Evolutionary conservation across 2,888 invertebrate species (phyloP), one percentile per base, ranked within the genome.

Genomic region (Meteorus colon): DNA sequence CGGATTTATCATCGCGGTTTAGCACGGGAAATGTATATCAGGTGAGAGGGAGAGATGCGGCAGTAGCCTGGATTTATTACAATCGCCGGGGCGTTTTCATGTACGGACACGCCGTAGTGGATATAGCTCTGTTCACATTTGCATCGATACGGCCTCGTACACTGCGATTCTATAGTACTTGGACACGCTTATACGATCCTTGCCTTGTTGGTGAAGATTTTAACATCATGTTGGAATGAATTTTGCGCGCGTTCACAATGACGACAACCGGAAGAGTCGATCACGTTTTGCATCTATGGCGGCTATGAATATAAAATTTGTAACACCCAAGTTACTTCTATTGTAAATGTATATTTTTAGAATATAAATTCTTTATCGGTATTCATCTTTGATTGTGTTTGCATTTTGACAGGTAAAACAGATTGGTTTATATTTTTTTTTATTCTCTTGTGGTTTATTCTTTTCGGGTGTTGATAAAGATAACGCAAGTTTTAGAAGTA

Each of bases 31-130:
- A 55, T 55, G 19, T 27, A 48, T 45, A 45, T 45, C 19, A 27
- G 66, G 19, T 19, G 27, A 45, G 41, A 41, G 41, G 41, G 19
- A 29, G 45, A 59, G 59, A 19, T 16, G 31, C 51, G 69, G 69
- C 27, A 66, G 75, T 75, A 75, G 75, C 71, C 62, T 75, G 75
- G 66, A 75, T 75, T 75, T 71, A 75, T 75, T 75, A 75, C 75
- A 75, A 75, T 71, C 66, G 60, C 75, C 59, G 24, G 75, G 71
- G 75, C 65, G 66, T 75, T 71, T 75, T 75, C 75, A 71, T 75
- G 75, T 75, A 71, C 62, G 66, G 66, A 75, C 75, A 75, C 66
- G 71, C 59, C 55, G 31, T 55, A 71, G 63, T 75, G 75, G 66
- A 75, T 75, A 71, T 55, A 55, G 55, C 19, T 19, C 55, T 55